Evolutionary conservation across 2,888 invertebrate genomes (phyloP), one percentile per base, ranked within the genome.

Genomic region (Ophioninae sp.): DNA sequence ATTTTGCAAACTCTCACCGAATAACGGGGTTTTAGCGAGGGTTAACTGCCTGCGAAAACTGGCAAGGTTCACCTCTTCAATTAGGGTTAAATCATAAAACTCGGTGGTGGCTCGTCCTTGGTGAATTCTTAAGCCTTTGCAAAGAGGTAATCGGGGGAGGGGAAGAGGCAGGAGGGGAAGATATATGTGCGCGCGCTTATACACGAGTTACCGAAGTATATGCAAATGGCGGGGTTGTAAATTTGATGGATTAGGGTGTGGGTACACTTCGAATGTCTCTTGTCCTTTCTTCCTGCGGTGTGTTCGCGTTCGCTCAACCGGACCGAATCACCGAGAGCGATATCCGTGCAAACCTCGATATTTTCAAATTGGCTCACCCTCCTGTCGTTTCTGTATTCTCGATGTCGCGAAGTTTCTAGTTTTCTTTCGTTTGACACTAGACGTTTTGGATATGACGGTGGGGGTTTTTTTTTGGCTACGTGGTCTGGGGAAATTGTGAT

Each of bases 61-160:
- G 44, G 41, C 67, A 67, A 64, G 77, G 67, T 82, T 87, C 90
- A 90, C 90, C 91, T 91, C 90, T 91, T 90, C 90, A 91, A 92
- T 91, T 90, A 89, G 91, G 91, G 91, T 92, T 91, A 91, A 91
- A 91, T 90, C 90, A 86, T 91, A 90, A 91, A 90, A 89, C 86
- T 84, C 84, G 85, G 87, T 83, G 86, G 87, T 84, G 85, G 87
- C 85, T 82, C 83, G 85, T 59, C 88, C 89, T 89, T 88, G 88
- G 72, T 79, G 75, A 81, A 81, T 83, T 76, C 39, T 64, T 85
- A 89, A 91, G 89, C 90, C 90, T 90, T 90, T 91, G 90, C 88
- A 30, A 30, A 30, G 30, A 30, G 30, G 3, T 3, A 83, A 87
- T 88, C 86, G 88, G 87, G 82, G 70, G 44, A 79, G 81, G 88